These are phyloP conservation scores for Xylocopa sonorina DNA, from an alignment of 1,140 invertebrate genomes.

Conservation along the genomic window DNA sequence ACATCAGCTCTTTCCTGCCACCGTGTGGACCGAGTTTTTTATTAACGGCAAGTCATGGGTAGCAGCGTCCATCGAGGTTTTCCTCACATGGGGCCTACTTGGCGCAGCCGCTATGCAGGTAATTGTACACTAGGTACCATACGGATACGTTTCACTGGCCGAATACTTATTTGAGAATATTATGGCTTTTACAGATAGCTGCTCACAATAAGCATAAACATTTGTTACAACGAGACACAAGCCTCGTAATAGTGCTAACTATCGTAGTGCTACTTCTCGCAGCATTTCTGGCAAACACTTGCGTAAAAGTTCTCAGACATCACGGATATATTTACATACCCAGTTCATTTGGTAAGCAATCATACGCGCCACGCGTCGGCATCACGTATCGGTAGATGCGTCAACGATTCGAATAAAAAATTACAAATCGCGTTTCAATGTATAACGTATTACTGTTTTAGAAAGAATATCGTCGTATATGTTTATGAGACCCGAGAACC, in stretches of 20 bases:
- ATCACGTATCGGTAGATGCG: not conserved
- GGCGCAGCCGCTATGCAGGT: slow-evolving; percentile 92
- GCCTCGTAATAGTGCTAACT: slow-evolving; percentile 90
- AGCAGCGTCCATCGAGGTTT: slow-evolving; percentile 92
- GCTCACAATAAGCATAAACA: slow-evolving; percentile 88
- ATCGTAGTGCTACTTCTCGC: slow-evolving; percentile 88
- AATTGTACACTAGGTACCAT: not conserved
- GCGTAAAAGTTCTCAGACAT: slow-evolving; percentile 88
- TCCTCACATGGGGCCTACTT: slow-evolving; percentile 94
- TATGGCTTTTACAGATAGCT: slow-evolving; percentile 76
- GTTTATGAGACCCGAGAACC: slow-evolving; percentile 84
- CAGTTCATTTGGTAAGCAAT: slow-evolving; percentile 91
- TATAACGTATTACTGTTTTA: slow-evolving; percentile 72
- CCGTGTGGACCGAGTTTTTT: slow-evolving; percentile 92
- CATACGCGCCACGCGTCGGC: slow-evolving; percentile 57
- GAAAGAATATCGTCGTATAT: slow-evolving; percentile 88
- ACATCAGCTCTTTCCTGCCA: slow-evolving; percentile 88
- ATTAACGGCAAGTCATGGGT: slow-evolving; percentile 89
- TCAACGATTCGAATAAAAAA: not conserved
- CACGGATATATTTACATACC: slow-evolving; percentile 89
- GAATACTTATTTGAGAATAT: not conserved
- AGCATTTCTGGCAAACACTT: slow-evolving; percentile 91
- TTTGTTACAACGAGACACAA: slow-evolving; percentile 89
- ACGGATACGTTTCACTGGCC: not conserved
- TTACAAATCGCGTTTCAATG: not conserved